These are phyloP conservation scores for Trematocara unimaculatum DNA, from an alignment of 2,113 vertebrate species.

Conservation along the genomic window DNA sequence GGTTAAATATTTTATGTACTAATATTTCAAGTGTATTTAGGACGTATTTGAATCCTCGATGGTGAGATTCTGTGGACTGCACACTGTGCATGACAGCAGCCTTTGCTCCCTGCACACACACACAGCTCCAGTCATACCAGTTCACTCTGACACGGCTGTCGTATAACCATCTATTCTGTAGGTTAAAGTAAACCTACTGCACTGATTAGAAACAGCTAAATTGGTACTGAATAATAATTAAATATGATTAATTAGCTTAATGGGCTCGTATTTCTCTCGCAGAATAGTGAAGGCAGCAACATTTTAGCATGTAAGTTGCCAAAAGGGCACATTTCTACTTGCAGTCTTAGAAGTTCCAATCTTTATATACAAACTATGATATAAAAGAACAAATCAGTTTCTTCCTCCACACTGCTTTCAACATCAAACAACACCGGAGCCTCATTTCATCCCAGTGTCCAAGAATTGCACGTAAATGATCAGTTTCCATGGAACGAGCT, in stretches of 20 bases:
- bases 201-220: neutral
- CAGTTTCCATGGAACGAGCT: rapidly evolving
- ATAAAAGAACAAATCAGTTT: neutral
- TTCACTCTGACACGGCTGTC: neutral
- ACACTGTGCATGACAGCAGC: neutral
- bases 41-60: neutral
- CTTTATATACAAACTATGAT: neutral
- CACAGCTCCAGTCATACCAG: rapidly evolving
- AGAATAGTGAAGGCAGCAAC: neutral
- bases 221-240: neutral
- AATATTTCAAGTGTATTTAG: neutral
- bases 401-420: rapidly evolving
- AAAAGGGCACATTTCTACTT: neutral
- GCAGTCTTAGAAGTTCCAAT: neutral
- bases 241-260: neutral
- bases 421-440: neutral
- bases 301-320: rapidly evolving
- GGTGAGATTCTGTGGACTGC: neutral
- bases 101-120: neutral
- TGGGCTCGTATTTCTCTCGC: neutral
- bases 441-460: rapidly evolving
- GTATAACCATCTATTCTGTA: neutral
- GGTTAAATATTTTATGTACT: neutral
- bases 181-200: neutral
- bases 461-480: neutral